Evolutionary conservation across 1,140 invertebrate species (phyloP).

Genomic region (Lepidurus arcticus): DNA sequence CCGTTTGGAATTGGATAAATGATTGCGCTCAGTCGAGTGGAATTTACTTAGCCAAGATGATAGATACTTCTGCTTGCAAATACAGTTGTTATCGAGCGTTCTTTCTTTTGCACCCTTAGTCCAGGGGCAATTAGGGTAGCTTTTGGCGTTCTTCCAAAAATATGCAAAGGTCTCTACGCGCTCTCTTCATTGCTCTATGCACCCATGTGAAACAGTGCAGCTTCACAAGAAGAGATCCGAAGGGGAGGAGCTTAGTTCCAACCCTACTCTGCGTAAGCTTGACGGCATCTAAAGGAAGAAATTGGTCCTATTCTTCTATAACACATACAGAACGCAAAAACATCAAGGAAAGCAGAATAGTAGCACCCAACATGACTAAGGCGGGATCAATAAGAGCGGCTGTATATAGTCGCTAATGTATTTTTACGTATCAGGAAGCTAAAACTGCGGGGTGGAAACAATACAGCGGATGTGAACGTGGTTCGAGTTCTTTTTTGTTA

Average conservation of each 20-base stretch:
- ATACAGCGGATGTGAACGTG: background rate
- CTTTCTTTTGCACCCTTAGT: background rate
- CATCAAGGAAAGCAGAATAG: background rate
- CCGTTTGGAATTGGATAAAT: background rate
- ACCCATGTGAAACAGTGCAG: background rate
- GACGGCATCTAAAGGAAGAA: background rate
- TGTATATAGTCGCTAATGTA: conserved; percentile 14
- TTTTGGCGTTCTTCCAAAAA: background rate
- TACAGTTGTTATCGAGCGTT: background rate
- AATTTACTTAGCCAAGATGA: background rate
- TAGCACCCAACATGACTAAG: background rate
- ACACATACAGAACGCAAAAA: background rate
- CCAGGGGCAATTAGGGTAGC: background rate
- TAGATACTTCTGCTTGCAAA: background rate
- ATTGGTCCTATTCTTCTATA: conserved; percentile 3
- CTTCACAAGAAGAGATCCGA: background rate
- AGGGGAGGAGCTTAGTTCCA: background rate
- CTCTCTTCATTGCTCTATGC: background rate
- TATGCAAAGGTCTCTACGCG: background rate
- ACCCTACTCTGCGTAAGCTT: conserved; percentile 10
- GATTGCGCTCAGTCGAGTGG: background rate
- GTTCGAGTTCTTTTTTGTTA: background rate
- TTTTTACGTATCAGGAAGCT: background rate
- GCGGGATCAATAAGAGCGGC: background rate
- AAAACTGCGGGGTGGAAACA: background rate